Evolutionary conservation across 2,113 vertebrate species (phyloP), one percentile per base, ranked within the genome.

Genomic region (Amphilophus citrinellus): DNA sequence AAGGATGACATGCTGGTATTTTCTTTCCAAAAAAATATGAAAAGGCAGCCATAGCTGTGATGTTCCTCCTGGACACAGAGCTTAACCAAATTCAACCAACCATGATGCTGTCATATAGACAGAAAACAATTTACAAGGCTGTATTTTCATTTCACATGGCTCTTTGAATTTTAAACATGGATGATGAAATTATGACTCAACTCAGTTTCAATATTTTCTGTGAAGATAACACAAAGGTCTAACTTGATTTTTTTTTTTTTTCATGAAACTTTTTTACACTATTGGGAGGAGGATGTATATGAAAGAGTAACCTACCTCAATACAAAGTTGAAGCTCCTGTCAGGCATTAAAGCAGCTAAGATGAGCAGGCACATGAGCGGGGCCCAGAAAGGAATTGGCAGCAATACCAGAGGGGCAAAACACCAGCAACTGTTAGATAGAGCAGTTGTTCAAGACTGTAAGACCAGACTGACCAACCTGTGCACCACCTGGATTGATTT

Each of bases 161-260:
- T 44, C 73, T 30, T 71, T 79, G 82, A 79, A 80, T 83, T 58
- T 84, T 13, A 58, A 80, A 85, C 53, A 61, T 3, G 59, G 66
- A 14, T 87, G 88, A 90, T 88, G 84, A 88, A 88, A 87, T 53
- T 35, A 62, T 84, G 86, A 88, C 76, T 84, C 86, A 87, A 88
- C 82, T 7, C 27, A 10, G 22, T 53, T 56, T 39, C 27, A 20
- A 3, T 61, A 27, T 83, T 58, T 61, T 78, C 44, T 10, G 32
- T 35, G n/a, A 76, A 37, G 63, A 87, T 66, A 77, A 61, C 4
- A 77, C 4, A 11, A 68, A 22, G n/a, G 39, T 17, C 5, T 27
- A 42, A 50, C 65, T 42, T 71, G 65, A 68, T 27, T 30, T 27
- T 30, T 68, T 10, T 68, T 68, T 0, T 1, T 53, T 18, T 53